phyloP scores from a whole-genome alignment of 2,797 vertebrate genomes.

The Protonibea diacanthus region DNA sequence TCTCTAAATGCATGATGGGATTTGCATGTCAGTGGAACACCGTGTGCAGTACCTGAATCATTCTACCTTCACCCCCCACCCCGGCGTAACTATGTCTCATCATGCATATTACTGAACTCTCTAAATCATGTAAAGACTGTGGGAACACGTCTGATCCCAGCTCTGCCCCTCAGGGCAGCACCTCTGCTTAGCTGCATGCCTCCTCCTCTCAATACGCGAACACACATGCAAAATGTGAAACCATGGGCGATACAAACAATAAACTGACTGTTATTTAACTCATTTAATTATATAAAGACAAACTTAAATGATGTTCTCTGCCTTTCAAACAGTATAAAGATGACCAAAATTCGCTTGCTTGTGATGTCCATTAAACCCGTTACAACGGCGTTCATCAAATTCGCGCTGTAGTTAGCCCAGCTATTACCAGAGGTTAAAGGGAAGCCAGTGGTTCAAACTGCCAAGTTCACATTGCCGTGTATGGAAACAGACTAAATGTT shows the following conservation, averaged over 20 bases:
- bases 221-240: slow-evolving; percentile 35
- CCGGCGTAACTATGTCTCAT: slow-evolving; percentile 40
- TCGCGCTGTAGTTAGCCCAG: no score
- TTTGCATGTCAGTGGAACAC: background rate
- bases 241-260: background rate
- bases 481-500: no score
- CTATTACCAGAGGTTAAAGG: no score
- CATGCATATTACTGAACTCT: slow-evolving; percentile 38
- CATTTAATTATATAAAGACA: background rate
- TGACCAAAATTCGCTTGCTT: background rate
- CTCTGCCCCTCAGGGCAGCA: slow-evolving; percentile 15
- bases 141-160: slow-evolving; percentile 33
- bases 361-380: background rate
- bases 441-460: no score
- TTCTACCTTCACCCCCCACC: background rate
- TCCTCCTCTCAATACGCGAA: slow-evolving; percentile 41
- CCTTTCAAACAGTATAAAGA: background rate
- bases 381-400: no score
- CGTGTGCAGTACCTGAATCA: background rate
- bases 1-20: background rate
- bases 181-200: background rate
- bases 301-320: no score
- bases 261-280: background rate
- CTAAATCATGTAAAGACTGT: slow-evolving; percentile 20
- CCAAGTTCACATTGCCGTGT: no score